A percentile compares a stretch with the other conserved stretches of the same genome.
Conservation (phyloP, 1,140 invertebrate genomes). For the Mamestra configurata region DNA sequence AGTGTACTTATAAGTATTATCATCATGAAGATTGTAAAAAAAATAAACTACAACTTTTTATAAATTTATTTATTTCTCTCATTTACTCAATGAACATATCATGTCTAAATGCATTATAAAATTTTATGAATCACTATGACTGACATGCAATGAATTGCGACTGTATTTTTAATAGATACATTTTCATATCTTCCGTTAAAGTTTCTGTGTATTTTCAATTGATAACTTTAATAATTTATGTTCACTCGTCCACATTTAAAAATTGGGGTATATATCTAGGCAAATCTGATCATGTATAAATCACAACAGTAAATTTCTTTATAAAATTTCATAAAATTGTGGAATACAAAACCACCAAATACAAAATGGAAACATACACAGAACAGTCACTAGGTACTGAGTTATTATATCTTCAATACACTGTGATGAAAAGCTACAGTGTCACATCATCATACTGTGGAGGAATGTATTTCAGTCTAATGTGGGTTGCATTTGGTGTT, state of each 20-base stretch:
- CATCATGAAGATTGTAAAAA: constrained; percentile 22
- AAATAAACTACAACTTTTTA: constrained; percentile 55
- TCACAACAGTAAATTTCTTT: constrained; percentile 49
- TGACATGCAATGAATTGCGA: constrained; percentile 55
- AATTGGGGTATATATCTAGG: constrained; percentile 42
- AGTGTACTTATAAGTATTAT: constrained; percentile 18
- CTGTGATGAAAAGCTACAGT: constrained; percentile 31
- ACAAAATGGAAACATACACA: constrained; percentile 49
- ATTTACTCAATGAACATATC: constrained; percentile 70
- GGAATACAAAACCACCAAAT: constrained; percentile 44
- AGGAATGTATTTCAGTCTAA: constrained; percentile 65
- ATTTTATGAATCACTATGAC: constrained; percentile 60
- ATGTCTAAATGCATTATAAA: constrained; percentile 72
- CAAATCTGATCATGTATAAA: constrained; percentile 46
- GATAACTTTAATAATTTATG: background rate
- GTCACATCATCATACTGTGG: constrained; percentile 48
- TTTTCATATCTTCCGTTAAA: constrained; percentile 11
- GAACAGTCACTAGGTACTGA: constrained; percentile 25
- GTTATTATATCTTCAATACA: constrained; percentile 39
- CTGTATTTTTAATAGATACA: constrained; percentile 52
- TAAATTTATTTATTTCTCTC: constrained; percentile 69
- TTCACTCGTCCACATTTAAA: constrained; percentile 22
- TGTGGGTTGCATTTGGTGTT: constrained; percentile 57
- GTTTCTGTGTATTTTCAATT: constrained; percentile 1
- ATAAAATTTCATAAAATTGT: constrained; percentile 52